Base-by-base conservation (phyloP, 2,888 invertebrate genomes). In the Lysandra bellargus region DNA sequence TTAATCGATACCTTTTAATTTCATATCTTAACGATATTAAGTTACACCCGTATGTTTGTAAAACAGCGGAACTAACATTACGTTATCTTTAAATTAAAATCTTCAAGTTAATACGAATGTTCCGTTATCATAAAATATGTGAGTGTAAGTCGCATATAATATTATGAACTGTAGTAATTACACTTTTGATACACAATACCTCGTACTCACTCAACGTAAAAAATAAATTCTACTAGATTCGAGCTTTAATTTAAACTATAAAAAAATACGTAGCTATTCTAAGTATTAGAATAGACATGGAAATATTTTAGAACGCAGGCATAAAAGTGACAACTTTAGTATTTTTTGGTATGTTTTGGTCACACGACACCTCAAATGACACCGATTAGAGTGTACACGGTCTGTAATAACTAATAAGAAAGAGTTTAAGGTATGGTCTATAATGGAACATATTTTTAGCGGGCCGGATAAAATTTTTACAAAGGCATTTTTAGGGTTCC, bases 181-280 rank as follows among this genome's bases (percentile, higher is more conserved):
- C 80, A 79, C 83, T 85, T 86, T 86, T 84, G 84, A 85, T 84
- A 87, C 83, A 85, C 86, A 85, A 86, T 84, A 83, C 84, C 84
- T 82, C 81, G 83, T 82, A 85, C 85, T 85, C 83, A 86, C 85
- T 85, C 84, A 86, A 83, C 82, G 87, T 85, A 91, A 92, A 92
- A 92, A 91, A 86, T 89, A 87, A 90, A 91, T 91, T 90, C 88
- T 88, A 90, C 86, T 86, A 89, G 88, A 90, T 89, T 88, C 89
- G 84, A 82, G 85, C 85, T 85, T 86, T 88, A 88, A 90, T 85
- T 86, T 88, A 88, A 90, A 89, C 49, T 49, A 49, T 88, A 85
- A 85, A 87, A 88, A 88, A 89, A 89, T 91, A 90, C 88, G 0
- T 69, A 37, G 69, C 69, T 69, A 69, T 37, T 37, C 12, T 1